Evolutionary conservation across 2,113 vertebrate genomes (phyloP).

Genomic region (Gavialis gangeticus): DNA sequence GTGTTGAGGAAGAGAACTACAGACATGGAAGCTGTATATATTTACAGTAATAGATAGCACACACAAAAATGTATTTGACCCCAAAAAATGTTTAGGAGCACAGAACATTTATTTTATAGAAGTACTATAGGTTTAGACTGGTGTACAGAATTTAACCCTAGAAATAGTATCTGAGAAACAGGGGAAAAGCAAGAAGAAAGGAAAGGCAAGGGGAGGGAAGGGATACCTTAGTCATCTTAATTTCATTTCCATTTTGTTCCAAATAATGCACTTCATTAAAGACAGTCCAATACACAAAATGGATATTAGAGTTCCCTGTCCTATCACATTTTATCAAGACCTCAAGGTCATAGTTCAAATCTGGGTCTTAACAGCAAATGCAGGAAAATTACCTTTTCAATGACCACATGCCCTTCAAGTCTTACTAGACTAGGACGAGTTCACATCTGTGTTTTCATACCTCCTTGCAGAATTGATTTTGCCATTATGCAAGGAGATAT

Average conservation of each 20-base stretch:
- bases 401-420: constrained; percentile 9
- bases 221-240: background rate
- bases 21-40: background rate
- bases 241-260: background rate
- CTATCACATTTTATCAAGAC: background rate
- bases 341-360: background rate
- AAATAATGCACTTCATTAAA: background rate
- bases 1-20: background rate
- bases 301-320: background rate
- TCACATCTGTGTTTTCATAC: constrained; percentile 23
- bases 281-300: background rate
- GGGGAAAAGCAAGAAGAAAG: background rate
- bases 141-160: background rate
- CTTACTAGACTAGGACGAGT: background rate
- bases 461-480: constrained; percentile 40
- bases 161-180: background rate
- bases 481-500: constrained; percentile 17
- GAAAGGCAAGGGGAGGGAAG: background rate
- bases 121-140: background rate
- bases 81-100: background rate
- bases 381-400: constrained; percentile 39
- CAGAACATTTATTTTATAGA: background rate
- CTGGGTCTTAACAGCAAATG: background rate
- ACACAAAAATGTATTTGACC: background rate
- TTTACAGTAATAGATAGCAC: background rate